Evolutionary conservation across 1,140 invertebrate species (phyloP).

Genomic region (Halyomorpha halys): DNA sequence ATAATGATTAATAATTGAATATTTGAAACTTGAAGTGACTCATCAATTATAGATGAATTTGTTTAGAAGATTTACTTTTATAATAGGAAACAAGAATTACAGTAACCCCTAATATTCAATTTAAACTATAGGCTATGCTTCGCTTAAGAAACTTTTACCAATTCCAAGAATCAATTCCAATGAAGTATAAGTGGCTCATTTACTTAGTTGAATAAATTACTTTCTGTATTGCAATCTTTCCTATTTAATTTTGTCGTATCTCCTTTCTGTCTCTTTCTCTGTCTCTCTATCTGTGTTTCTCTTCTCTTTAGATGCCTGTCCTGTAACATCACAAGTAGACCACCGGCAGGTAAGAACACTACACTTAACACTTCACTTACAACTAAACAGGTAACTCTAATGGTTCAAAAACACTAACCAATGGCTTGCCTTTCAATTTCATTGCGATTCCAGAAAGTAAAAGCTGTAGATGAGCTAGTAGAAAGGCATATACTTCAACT

Average conservation of each 20-base stretch:
- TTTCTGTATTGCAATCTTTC: conserved; percentile 13
- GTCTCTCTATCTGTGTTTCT: conserved; percentile 34
- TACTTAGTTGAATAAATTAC: no score
- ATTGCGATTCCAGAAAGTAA: conserved; percentile 8
- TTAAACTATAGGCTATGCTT: no score
- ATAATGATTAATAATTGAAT: no score
- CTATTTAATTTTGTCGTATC: conserved; percentile 35
- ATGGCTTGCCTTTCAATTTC: conserved; percentile 17
- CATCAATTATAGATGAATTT: no score
- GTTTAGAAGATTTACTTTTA: no score
- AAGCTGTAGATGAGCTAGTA: conserved; percentile 18
- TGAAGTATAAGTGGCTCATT: no score
- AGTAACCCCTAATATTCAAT: no score
- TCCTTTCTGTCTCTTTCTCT: conserved; percentile 33
- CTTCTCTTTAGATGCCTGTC: conserved; percentile 46
- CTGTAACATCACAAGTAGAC: conserved; percentile 41
- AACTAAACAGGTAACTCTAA: conserved; percentile 17
- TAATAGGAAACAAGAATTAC: no score
- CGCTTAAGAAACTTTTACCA: no score
- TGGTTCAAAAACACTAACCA: conserved; percentile 15
- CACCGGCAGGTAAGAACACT: conserved; percentile 44
- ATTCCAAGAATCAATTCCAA: no score
- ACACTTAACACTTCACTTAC: conserved; percentile 19
- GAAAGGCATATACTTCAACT: conserved; percentile 14
- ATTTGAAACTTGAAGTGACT: no score